These are phyloP conservation scores for Xestobium rufovillosum DNA, from an alignment of 2,888 invertebrate genomes.

Conservation along the genomic window DNA sequence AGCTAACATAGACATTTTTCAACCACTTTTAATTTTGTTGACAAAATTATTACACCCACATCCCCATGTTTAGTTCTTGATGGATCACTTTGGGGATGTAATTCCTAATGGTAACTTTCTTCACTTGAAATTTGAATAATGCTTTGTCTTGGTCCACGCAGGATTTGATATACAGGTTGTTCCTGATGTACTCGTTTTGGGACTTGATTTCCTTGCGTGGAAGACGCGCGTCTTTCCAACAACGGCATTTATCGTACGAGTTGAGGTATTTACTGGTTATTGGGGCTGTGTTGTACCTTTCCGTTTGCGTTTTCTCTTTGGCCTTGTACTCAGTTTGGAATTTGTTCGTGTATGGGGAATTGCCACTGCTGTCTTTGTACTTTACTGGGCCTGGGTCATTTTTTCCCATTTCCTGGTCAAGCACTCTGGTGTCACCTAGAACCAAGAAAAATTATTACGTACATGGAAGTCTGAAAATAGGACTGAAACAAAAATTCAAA, in stretches of 20 bases:
- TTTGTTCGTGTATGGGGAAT: background rate
- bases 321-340: conserved; percentile 20
- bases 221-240: conserved; percentile 19
- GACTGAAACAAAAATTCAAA: too few species aligned
- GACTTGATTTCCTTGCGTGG: conserved; percentile 41
- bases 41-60: conserved; percentile 62
- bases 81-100: conserved; percentile 64
- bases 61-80: conserved; percentile 53
- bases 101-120: conserved; percentile 58
- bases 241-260: conserved; percentile 36
- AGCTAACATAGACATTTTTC: conserved; percentile 44
- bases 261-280: conserved; percentile 44
- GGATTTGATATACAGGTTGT: conserved; percentile 51
- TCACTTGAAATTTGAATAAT: conserved; percentile 38
- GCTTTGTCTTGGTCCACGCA: conserved; percentile 43
- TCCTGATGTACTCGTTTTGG: conserved; percentile 44
- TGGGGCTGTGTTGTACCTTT: conserved; percentile 26
- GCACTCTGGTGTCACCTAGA: too few species aligned
- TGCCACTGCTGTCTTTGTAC: conserved; percentile 22
- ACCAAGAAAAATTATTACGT: too few species aligned
- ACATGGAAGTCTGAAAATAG: too few species aligned
- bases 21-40: background rate
- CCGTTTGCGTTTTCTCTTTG: conserved; percentile 28
- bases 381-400: conserved; percentile 27
- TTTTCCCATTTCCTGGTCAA: conserved; percentile 31